These are phyloP conservation scores for Trialeurodes vaporariorum DNA, from an alignment of 1,140 invertebrate species.

Conservation along the genomic window DNA sequence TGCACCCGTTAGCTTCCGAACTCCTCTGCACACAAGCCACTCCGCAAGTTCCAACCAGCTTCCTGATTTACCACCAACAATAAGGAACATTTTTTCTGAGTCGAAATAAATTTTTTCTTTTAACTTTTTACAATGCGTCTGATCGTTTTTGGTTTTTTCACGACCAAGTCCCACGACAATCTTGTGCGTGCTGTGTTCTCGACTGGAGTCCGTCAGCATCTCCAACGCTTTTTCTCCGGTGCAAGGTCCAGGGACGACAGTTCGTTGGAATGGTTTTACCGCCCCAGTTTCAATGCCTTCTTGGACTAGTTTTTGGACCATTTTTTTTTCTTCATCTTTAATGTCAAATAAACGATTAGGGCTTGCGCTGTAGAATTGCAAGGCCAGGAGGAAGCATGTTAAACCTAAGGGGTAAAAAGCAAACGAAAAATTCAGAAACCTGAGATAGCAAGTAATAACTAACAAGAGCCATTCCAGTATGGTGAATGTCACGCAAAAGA, in stretches of 20 bases:
- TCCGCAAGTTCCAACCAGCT: constrained; percentile 13
- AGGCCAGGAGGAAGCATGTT: background rate
- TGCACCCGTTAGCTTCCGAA: constrained; percentile 2
- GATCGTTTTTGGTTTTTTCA: background rate
- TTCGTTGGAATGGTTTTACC: background rate
- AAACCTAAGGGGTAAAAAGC: too few relatives aligned
- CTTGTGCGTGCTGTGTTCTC: background rate
- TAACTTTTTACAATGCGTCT: background rate
- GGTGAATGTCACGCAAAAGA: too few relatives aligned
- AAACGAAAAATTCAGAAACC: too few relatives aligned
- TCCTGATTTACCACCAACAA: background rate
- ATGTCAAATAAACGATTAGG: background rate
- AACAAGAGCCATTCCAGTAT: too few relatives aligned
- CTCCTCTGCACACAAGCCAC: constrained; percentile 14
- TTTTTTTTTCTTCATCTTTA: background rate
- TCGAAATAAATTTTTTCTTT: background rate
- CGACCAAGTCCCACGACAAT: background rate
- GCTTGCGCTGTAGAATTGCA: background rate
- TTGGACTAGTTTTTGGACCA: background rate
- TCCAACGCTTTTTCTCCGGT: background rate
- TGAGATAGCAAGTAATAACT: too few relatives aligned
- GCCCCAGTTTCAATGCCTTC: background rate
- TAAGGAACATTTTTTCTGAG: background rate
- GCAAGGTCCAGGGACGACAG: background rate
- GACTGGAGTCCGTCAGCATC: background rate